phyloP scores from a whole-genome alignment of 2,888 invertebrate species.

The Oxytorus armatus region DNA sequence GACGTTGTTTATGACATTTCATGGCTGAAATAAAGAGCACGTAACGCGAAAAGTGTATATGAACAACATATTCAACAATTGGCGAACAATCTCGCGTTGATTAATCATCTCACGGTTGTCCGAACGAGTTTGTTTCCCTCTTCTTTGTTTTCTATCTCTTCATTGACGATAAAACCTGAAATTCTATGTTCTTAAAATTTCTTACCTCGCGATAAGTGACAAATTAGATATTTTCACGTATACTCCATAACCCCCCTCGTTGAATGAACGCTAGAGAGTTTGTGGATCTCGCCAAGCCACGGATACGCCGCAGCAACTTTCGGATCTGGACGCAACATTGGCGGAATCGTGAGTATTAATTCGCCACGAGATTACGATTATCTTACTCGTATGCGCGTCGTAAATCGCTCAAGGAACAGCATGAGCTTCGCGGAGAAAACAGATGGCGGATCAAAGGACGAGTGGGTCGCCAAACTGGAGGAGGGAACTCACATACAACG shows the following conservation, averaged over 20 bases:
- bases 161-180: background rate
- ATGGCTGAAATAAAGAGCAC: slow-evolving; percentile 25
- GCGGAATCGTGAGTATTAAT: slow-evolving; percentile 63
- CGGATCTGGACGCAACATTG: slow-evolving; percentile 64
- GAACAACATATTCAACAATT: background rate
- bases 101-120: background rate
- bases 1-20: slow-evolving; percentile 57
- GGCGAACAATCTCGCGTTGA: slow-evolving; percentile 5
- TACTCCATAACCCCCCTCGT: slow-evolving; percentile 22
- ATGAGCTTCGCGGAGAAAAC: slow-evolving; percentile 86
- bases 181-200: background rate
- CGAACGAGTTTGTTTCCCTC: background rate
- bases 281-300: slow-evolving; percentile 47
- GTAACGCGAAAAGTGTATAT: slow-evolving; percentile 11
- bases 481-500: slow-evolving; percentile 92
- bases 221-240: slow-evolving; percentile 37
- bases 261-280: slow-evolving; percentile 53
- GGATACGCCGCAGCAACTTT: slow-evolving; percentile 66
- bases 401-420: slow-evolving; percentile 26
- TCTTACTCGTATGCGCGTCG: background rate
- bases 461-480: slow-evolving; percentile 91
- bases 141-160: background rate
- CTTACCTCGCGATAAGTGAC: slow-evolving; percentile 15
- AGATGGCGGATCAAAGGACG: slow-evolving; percentile 87
- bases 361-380: background rate